phyloP scores from a whole-genome alignment of 2,113 vertebrate species.

The Zosterops lateralis region DNA sequence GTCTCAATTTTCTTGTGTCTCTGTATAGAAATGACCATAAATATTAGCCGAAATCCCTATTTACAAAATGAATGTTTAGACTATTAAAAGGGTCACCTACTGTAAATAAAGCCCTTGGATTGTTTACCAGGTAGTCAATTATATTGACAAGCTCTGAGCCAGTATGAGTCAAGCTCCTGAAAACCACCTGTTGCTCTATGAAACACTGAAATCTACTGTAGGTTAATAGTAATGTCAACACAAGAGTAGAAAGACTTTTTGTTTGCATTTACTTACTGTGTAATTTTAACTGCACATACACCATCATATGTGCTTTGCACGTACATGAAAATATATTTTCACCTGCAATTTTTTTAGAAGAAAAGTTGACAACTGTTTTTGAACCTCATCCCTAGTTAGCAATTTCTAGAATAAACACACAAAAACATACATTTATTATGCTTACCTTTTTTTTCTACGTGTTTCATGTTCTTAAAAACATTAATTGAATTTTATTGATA shows the following conservation, averaged over 20 bases:
- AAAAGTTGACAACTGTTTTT: background rate
- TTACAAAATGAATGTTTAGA: background rate
- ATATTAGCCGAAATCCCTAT: background rate
- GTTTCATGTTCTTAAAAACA: background rate
- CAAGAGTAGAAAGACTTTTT: background rate
- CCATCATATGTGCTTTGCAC: background rate
- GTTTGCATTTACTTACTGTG: background rate
- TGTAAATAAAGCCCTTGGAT: background rate
- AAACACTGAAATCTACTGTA: background rate
- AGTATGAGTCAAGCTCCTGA: background rate
- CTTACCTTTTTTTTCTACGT: background rate
- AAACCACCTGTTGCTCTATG: background rate
- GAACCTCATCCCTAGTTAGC: background rate
- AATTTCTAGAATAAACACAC: background rate
- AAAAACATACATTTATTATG: background rate
- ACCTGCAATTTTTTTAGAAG: background rate
- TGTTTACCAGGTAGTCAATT: background rate
- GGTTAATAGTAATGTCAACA: background rate
- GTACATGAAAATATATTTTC: background rate
- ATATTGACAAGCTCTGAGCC: background rate
- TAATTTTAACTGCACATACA: background rate
- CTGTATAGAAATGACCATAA: background rate
- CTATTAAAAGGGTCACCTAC: background rate
- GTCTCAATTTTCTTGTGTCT: background rate
- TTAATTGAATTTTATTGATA: background rate